Base-by-base conservation (phyloP, 1,140 invertebrate species). In the Papilio dardanus region DNA sequence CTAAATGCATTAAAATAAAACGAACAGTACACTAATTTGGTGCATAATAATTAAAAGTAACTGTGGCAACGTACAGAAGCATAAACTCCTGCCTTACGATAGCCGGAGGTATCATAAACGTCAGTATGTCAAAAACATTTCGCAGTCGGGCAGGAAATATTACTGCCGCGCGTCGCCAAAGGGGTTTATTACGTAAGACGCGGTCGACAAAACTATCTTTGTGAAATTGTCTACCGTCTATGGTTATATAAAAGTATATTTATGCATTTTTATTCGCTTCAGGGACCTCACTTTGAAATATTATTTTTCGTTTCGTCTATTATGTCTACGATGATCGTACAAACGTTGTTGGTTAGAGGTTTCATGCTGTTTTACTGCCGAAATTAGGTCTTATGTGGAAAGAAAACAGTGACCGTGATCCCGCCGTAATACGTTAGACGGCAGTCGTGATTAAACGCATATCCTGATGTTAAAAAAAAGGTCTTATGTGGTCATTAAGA, bases 91-190 rank as follows among this genome's bases (percentile, higher is more conserved):
- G 54, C 54, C 54, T 58, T 58, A 58, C 54, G 54, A 58, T 58
- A 58, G 54, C 54, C 54, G 24, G 3, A 21, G 54, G 54, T 58
- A 28, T 58, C 54, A 58, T 58, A 58, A 58, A 58, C 24, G 54
- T 58, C 54, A 28, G 54, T 58, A 58, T 58, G 54, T 58, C 54
- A 58, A 58, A 58, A 58, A 58, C 54, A 58, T 58, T 58, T 58
- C 54, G 8, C 54, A 58, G 54, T 58, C 2, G 14, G 54, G 54
- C 54, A 58, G 54, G 54, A 58, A 58, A 58, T 58, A 58, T 58
- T 58, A 58, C 54, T 28, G 54, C 54, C 54, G 21, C 54, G 54
- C 54, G 54, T 58, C 54, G 54, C 54, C 54, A 12, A 58, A 58
- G 54, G 54, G 54, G 54, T 58, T 58, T 58, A 58, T 58, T 58